Evolutionary conservation across 2,797 vertebrate species (phyloP).

Genomic region (Oceanodroma leucorhoa): DNA sequence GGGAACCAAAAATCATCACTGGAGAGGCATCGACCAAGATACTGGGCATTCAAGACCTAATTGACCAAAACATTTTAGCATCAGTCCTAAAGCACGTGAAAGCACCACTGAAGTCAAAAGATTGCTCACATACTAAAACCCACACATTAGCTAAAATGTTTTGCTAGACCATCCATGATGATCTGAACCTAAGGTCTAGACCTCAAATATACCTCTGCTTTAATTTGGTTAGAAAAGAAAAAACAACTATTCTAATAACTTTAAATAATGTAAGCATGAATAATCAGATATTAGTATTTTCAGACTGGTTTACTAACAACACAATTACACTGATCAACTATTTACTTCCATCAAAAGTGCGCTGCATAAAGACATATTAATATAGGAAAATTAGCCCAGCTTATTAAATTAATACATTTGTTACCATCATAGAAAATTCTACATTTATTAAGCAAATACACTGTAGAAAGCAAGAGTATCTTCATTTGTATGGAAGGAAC

Average conservation of each 20-base stretch:
- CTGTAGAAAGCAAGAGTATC: background rate
- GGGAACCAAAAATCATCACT: background rate
- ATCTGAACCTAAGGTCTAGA: background rate
- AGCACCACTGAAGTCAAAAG: background rate
- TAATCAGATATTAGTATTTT: background rate
- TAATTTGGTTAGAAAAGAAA: background rate
- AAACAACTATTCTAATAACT: background rate
- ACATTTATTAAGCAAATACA: background rate
- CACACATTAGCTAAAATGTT: background rate
- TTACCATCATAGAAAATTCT: background rate
- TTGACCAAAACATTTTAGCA: background rate
- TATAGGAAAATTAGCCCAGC: background rate
- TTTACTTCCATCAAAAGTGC: background rate
- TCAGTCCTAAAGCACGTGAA: background rate
- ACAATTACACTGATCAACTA: background rate
- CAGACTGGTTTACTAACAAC: background rate
- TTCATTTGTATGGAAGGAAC: background rate
- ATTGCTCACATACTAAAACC: background rate
- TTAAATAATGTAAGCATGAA: background rate
- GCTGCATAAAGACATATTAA: background rate
- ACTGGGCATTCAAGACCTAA: background rate
- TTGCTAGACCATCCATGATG: background rate
- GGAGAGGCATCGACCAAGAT: background rate
- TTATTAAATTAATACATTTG: background rate
- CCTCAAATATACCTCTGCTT: background rate